Evolutionary conservation across 2,888 invertebrate genomes (phyloP), one percentile per base, ranked within the genome.

Genomic region (Zele albiditarsus): DNA sequence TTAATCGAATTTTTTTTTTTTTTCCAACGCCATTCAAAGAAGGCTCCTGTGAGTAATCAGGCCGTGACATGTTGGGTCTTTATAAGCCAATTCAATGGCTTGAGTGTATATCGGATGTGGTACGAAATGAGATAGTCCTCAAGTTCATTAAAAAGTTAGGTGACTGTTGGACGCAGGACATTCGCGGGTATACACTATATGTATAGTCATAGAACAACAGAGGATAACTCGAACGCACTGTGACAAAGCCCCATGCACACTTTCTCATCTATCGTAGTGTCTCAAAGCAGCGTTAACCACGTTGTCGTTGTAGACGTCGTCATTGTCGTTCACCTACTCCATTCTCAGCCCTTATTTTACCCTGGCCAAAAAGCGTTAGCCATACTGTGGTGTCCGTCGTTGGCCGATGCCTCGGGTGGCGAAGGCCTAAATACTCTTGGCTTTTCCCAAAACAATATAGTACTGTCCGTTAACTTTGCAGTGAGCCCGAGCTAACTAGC

Each of bases 101-200:
- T 57, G 33, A 31, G 27, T 46, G 62, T 66, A 76, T 71, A 70
- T 73, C 74, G 76, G 73, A 69, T 57, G 75, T 75, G 77, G 75
- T 76, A 77, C 79, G 80, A 84, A 86, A 86, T 81, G 83, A 84
- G 86, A 86, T 86, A 80, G 53, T 80, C 76, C 80, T 75, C 80
- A 80, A 85, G 84, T 86, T 83, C 84, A 84, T 86, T 86, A 85
- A 85, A 85, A 86, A 86, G 85, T 86, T 86, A 83, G 79, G 75
- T 75, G 76, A 79, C 66, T 75, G 65, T 25, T 46, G 63, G 60
- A 27, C n/a, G 20, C n/a, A 2, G 20, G 6, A 53, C 4, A 53
- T 20, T 20, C 20, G 20, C 53, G 20, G 20, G 5, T 20, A 6
- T 53, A 20, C 53, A 53, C 10, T 53, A 20, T 20, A 53, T 53